A percentile compares a stretch with the other conserved stretches of the same genome.
These are phyloP conservation scores for Tachysurus fulvidraco DNA, from an alignment of 2,113 vertebrate species.

Conservation along the genomic window DNA sequence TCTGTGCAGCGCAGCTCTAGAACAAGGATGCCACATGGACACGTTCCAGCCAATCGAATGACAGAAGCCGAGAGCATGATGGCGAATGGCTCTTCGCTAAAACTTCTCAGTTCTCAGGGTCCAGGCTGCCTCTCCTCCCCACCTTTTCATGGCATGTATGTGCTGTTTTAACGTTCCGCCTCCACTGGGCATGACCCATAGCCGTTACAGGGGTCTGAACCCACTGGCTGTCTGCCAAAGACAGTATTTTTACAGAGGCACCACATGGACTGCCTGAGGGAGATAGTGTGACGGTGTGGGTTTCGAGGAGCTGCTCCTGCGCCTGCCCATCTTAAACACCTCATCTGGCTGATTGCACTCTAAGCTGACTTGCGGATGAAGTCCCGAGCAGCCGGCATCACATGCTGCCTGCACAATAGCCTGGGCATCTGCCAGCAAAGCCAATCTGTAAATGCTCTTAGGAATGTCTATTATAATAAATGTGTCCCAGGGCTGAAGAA, in stretches of 20 bases:
- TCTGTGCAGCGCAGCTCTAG: conserved; percentile 14
- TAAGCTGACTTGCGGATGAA: conserved; percentile 46
- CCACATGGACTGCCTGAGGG: conserved; percentile 34
- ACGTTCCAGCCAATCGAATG: conserved; percentile 26
- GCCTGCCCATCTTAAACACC: conserved; percentile 47
- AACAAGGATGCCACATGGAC: conserved; percentile 23
- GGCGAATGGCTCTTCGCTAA: not conserved
- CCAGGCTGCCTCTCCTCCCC: conserved; percentile 28
- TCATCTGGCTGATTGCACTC: conserved; percentile 53
- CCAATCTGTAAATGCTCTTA: conserved; percentile 51
- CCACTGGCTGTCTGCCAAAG: conserved; percentile 53
- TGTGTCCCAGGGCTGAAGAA: not conserved
- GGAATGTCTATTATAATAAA: conserved; percentile 38
- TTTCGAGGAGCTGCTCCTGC: conserved; percentile 41
- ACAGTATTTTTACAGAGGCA: conserved; percentile 57
- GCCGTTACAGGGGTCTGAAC: conserved; percentile 41
- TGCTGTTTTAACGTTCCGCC: conserved; percentile 39
- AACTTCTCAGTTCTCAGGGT: conserved; percentile 29
- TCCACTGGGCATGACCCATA: conserved; percentile 47
- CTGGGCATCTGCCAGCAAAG: conserved; percentile 53
- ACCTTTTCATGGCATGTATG: conserved; percentile 46
- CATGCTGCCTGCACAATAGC: conserved; percentile 55
- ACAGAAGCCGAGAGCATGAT: not conserved
- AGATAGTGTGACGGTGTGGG: conserved; percentile 48
- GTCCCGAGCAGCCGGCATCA: conserved; percentile 37